phyloP scores from a whole-genome alignment of 2,888 invertebrate species.

The Synergus laeviventris region DNA sequence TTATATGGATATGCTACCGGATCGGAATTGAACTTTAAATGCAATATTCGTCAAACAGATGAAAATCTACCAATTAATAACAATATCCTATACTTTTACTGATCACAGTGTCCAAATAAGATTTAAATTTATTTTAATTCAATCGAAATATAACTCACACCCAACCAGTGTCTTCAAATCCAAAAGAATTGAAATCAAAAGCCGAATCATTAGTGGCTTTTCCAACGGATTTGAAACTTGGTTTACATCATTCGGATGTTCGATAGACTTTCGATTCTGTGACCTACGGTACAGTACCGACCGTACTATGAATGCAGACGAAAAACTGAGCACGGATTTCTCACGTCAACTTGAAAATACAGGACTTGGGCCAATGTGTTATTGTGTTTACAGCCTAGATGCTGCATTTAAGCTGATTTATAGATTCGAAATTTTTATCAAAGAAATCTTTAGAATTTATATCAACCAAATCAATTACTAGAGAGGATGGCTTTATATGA shows the following conservation, averaged over 20 bases:
- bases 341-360: constrained; percentile 12
- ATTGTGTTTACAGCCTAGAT: background rate
- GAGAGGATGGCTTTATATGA: no score
- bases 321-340: constrained; percentile 4
- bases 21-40: background rate
- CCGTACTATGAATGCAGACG: constrained; percentile 9
- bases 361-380: constrained; percentile 29
- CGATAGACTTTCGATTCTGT: background rate
- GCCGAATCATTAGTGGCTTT: no score
- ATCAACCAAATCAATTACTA: no score
- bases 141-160: background rate
- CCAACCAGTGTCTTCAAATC: background rate
- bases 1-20: background rate
- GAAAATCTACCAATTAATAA: background rate
- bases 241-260: constrained; percentile 13
- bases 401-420: background rate
- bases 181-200: background rate
- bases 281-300: background rate
- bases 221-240: no score
- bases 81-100: background rate
- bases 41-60: background rate
- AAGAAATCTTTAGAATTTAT: background rate
- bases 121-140: background rate
- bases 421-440: background rate
- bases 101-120: background rate